Base-by-base conservation (phyloP, 2,888 invertebrate species). In the Ophion costatus region DNA sequence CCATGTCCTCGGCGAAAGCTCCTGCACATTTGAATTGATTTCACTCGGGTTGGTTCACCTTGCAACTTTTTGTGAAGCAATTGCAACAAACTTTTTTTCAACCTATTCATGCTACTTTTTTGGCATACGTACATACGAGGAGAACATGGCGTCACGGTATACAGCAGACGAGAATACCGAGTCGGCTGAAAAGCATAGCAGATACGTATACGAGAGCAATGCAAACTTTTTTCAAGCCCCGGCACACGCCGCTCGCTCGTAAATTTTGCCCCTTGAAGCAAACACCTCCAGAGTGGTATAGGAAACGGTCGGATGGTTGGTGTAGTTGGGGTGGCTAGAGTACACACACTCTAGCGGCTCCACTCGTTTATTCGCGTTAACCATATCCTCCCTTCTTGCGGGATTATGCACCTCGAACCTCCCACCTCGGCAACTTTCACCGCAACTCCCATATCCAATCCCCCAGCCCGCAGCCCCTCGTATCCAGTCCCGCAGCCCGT, bases 301-400 rank as follows among this genome's bases (percentile, higher is more conserved):
- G 45, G 66, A 24, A 51, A 57, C 73, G 76, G 67, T 9, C 33
- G 69, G 22, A 33, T 63, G 29, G 59, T 11, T 20, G 73, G 14
- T 51, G 51, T 51, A 51, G 51, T 51, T 51, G 51, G 17, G 57
- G 42, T 57, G 17, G 69, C 14, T 33, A 22, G 14, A 22, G 45
- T 38, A 64, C 38, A 56, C 33, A 61, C 20, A 70, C 20, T 22
- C 22, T 20, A 51, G 17, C 42, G 71, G 69, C 74, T 75, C 86
- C 75, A 87, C 88, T 88, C 88, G 88, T 90, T 91, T 90, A 88
- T 89, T 89, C 87, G 85, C 88, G 86, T 91, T 90, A 89, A 82
- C 80, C 85, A 80, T 75, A 76, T 66, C 79, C 73, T 69, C 84
- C 86, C 83, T 59, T 67, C 74, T 66, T 42, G n/a, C 10, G 59